These are phyloP conservation scores for Dromaius novaehollandiae DNA, from an alignment of 2,113 vertebrate species.

Conservation along the genomic window DNA sequence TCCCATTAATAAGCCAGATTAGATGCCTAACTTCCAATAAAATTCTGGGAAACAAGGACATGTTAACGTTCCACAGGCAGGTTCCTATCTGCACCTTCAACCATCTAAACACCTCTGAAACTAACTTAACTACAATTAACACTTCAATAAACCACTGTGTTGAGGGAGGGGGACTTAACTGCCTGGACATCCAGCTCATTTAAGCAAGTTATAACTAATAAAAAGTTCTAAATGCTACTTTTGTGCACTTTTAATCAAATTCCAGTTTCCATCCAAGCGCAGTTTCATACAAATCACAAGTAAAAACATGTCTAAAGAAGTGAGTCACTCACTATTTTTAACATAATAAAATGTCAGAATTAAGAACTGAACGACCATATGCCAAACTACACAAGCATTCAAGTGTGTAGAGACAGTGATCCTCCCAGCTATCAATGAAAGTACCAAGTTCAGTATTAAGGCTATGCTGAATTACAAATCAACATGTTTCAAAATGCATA, in stretches of 20 bases:
- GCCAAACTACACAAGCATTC: not conserved
- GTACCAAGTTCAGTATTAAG: not conserved
- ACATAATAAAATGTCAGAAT: constrained; percentile 49
- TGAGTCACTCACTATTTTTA: constrained; percentile 64
- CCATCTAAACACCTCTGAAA: not conserved
- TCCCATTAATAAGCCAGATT: not conserved
- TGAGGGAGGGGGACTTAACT: not conserved
- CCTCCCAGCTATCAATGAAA: not conserved
- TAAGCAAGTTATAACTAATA: not conserved
- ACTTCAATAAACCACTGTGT: not conserved
- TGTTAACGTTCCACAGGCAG: not conserved
- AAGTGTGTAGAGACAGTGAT: not conserved
- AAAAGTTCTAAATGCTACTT: not conserved
- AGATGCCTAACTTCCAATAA: not conserved
- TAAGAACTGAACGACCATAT: not conserved
- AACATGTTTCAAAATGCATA: not conserved
- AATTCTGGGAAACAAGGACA: not conserved
- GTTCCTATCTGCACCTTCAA: not conserved
- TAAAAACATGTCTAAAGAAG: constrained; percentile 14
- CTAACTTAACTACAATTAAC: not conserved
- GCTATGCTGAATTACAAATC: not conserved
- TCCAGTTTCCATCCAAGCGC: not conserved
- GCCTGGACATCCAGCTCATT: not conserved
- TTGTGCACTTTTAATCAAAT: constrained; percentile 1
- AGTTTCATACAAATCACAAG: constrained; percentile 50